These are phyloP conservation scores for Xestia sexstrigata DNA, from an alignment of 2,888 invertebrate genomes.

Conservation along the genomic window DNA sequence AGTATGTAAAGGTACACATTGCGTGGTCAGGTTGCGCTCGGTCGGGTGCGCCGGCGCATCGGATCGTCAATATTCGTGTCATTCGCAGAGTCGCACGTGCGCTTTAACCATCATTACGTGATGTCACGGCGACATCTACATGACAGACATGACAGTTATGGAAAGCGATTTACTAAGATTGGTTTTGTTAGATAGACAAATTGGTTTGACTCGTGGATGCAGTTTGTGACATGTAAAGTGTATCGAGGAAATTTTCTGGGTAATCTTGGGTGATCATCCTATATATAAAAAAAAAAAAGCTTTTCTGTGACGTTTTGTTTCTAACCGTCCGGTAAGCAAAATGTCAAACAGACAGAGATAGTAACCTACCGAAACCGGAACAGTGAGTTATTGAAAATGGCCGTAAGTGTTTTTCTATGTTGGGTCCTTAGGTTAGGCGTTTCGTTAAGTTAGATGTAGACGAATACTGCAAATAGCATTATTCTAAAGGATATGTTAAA, in stretches of 20 bases:
- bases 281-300: too few relatives aligned
- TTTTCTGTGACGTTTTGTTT: too few relatives aligned
- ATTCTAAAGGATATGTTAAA: neutral
- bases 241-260: neutral
- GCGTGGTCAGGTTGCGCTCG: slow-evolving; percentile 40
- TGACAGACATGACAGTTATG: slow-evolving; percentile 66
- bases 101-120: slow-evolving; percentile 62
- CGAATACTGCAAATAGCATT: neutral
- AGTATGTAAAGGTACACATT: slow-evolving; percentile 48
- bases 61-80: slow-evolving; percentile 62
- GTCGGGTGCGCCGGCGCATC: slow-evolving; percentile 51
- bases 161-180: slow-evolving; percentile 57
- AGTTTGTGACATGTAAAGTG: slow-evolving; percentile 29
- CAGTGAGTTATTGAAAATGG: too few relatives aligned
- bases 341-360: too few relatives aligned
- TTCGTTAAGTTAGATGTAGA: neutral
- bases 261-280: neutral
- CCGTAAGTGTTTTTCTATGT: too few relatives aligned
- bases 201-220: slow-evolving; percentile 19
- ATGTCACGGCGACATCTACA: slow-evolving; percentile 63
- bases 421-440: neutral
- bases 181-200: slow-evolving; percentile 16
- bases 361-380: too few relatives aligned
- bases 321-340: too few relatives aligned
- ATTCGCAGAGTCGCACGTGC: slow-evolving; percentile 65